phyloP scores from a whole-genome alignment of 2,888 invertebrate species.

The Omphaloscelis lunosa region DNA sequence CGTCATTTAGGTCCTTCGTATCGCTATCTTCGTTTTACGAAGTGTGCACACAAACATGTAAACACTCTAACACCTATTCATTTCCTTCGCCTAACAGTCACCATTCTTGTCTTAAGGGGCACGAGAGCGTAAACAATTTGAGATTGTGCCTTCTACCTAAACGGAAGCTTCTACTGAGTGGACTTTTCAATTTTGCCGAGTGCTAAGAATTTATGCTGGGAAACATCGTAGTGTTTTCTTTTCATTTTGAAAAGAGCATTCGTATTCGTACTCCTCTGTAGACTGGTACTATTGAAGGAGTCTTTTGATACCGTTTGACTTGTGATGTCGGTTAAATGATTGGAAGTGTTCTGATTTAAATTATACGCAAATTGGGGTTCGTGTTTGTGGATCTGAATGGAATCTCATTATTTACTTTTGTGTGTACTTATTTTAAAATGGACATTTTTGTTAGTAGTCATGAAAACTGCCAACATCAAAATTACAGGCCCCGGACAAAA shows the following conservation, averaged over 20 bases:
- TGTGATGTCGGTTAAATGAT: slow-evolving; percentile 58
- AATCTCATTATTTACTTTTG: background rate
- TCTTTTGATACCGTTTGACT: slow-evolving; percentile 65
- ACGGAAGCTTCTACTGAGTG: slow-evolving; percentile 82
- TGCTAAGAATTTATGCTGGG: slow-evolving; percentile 84
- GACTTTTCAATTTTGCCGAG: slow-evolving; percentile 89
- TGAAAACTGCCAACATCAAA: no score
- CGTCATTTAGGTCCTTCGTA: slow-evolving; percentile 33
- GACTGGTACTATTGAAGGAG: slow-evolving; percentile 64
- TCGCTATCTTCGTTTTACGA: slow-evolving; percentile 45
- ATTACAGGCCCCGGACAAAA: no score
- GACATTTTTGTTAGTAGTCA: no score
- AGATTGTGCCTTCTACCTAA: slow-evolving; percentile 82
- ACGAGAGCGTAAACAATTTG: slow-evolving; percentile 84
- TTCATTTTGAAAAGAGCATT: slow-evolving; percentile 86
- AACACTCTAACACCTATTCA: slow-evolving; percentile 66
- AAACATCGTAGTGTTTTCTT: slow-evolving; percentile 83
- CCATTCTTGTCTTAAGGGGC: slow-evolving; percentile 79
- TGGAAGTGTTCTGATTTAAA: slow-evolving; percentile 50
- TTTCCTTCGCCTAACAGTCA: slow-evolving; percentile 68
- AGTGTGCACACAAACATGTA: slow-evolving; percentile 63
- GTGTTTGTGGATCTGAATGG: background rate
- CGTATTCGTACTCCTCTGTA: slow-evolving; percentile 67
- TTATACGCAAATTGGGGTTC: background rate
- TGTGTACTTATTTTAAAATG: background rate